Percentiles rank a stretch among this genome's conserved stretches.
Conservation (phyloP, 2,113 vertebrate species). For the Anarhynchus alexandrinus region DNA sequence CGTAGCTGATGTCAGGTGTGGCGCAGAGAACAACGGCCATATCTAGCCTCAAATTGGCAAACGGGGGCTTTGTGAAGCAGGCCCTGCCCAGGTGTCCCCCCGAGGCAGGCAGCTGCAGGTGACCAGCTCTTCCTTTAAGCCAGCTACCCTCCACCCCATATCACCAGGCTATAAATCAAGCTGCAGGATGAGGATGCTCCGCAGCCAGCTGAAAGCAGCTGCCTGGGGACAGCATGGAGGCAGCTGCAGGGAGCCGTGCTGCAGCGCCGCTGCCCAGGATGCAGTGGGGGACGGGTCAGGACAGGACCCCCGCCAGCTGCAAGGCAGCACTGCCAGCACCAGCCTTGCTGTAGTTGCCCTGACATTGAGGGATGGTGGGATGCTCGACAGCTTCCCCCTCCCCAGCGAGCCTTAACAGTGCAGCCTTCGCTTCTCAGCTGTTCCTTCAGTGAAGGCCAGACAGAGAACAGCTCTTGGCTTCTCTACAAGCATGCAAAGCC, state of each 20-base stretch:
- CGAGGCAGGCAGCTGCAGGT: not conserved
- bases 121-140: not conserved
- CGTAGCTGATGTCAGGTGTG: rapidly evolving
- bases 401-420: not conserved
- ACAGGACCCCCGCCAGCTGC: not conserved
- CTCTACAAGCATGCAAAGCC: not conserved
- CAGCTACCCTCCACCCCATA: not conserved
- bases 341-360: not conserved
- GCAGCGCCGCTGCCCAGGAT: not conserved
- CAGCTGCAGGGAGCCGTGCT: not conserved
- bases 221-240: not conserved
- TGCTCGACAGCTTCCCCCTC: not conserved
- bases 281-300: not conserved
- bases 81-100: not conserved
- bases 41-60: not conserved
- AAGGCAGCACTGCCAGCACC: not conserved
- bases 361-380: no score
- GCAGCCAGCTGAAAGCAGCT: not conserved
- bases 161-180: not conserved
- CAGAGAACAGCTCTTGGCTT: not conserved
- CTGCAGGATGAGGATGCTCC: not conserved
- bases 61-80: not conserved
- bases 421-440: not conserved
- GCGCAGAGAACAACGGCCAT: not conserved
- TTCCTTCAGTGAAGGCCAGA: not conserved